Evolutionary conservation across 2,113 vertebrate genomes (phyloP).

Genomic region (Corydoras maculifer): DNA sequence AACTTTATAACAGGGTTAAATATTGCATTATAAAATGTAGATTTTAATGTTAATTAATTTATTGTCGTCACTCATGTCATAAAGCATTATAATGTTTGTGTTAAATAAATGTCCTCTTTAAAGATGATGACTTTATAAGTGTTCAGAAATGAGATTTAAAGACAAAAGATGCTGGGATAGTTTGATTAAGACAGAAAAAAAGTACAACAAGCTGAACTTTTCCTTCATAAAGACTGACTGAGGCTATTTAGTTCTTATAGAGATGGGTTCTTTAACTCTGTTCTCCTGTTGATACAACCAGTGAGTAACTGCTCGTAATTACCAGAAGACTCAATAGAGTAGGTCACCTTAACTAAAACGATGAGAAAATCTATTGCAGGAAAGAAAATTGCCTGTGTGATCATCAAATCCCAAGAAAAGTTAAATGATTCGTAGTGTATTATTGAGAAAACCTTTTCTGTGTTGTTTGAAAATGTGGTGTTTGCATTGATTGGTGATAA

Average conservation of each 20-base stretch:
- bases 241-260: constrained; percentile 4
- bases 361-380: constrained; percentile 18
- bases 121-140: too few relatives aligned
- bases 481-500: constrained; percentile 8
- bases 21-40: too few relatives aligned
- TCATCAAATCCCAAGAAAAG: constrained; percentile 9
- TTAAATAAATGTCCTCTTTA: too few relatives aligned
- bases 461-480: constrained; percentile 11
- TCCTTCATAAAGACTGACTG: not conserved
- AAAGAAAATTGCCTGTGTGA: not conserved
- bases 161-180: too few relatives aligned
- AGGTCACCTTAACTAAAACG: constrained; percentile 32
- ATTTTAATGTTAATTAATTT: too few relatives aligned
- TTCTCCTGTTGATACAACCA: constrained; percentile 10
- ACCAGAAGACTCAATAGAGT: constrained; percentile 14
- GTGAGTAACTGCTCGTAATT: constrained; percentile 24
- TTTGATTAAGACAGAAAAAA: not conserved
- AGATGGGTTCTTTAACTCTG: not conserved
- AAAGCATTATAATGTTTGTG: too few relatives aligned
- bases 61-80: too few relatives aligned
- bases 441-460: not conserved
- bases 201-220: not conserved
- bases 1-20: too few relatives aligned
- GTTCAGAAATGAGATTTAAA: too few relatives aligned
- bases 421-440: not conserved